Evolutionary conservation across 2,113 vertebrate genomes (phyloP), one percentile per base, ranked within the genome.

Genomic region (Aphyosemion australe): DNA sequence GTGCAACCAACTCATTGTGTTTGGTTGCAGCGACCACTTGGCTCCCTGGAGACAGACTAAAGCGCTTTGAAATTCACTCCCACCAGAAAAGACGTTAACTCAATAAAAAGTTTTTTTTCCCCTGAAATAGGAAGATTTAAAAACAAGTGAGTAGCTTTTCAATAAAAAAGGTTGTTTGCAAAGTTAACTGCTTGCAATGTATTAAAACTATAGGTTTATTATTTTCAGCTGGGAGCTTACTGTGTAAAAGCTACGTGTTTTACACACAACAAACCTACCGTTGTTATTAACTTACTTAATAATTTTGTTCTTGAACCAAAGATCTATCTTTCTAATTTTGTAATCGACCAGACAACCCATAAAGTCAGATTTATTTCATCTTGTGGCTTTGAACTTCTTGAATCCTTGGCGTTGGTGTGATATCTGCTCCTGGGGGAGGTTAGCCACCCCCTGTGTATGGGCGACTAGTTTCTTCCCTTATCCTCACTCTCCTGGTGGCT

Each of bases 331-430:
- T 37, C 34, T 37, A 37, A 8, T 37, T 37, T 10, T 1, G 34
- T 37, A 5, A 37, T 7, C n/a, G 20, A 41, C 15, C 66, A 50
- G 21, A 18, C 51, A 42, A 66, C 31, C 54, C 62, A 41, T 57
- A 51, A 65, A 75, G 42, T 78, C 21, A 12, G 61, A 78, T 78
- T n/a, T 69, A 73, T 80, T 73, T 56, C 52, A 59, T 72, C 54
- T 76, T 79, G 43, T 63, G 53, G 60, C 81, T 79, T 80, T 83
- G 80, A 80, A 74, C 64, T 65, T 65, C 60, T 69, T 51, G 68
- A 61, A 70, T 67, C 59, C 58, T 32, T 65, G 72, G 62, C 78
- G 55, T 48, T 61, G n/a, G 63, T 80, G 68, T 76, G 81, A 76
- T 65, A 71, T 76, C 69, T 57, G 37, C 64, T 51, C 69, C 76